Conservation (phyloP, 2,797 vertebrate genomes). For the Sarcoramphus papa region DNA sequence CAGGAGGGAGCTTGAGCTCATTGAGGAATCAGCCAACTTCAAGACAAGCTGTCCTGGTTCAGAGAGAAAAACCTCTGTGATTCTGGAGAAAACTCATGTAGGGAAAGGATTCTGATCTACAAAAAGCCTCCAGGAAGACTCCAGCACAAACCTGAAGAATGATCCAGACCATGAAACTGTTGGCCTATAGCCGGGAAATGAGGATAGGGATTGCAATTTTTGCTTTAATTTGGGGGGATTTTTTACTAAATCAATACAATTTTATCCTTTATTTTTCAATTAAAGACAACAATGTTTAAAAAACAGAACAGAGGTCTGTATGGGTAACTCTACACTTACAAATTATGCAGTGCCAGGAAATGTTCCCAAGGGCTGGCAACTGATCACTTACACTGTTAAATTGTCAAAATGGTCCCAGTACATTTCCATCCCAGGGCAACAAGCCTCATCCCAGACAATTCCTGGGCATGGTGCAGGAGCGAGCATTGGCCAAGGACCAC, state of each 20-base stretch:
- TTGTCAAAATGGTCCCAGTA: neutral
- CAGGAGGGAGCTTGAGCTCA: neutral
- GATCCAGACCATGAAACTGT: neutral
- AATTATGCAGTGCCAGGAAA: neutral
- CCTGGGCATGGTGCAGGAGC: neutral
- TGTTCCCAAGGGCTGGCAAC: neutral
- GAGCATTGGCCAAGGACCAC: neutral
- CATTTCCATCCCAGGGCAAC: neutral
- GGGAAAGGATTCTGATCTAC: neutral
- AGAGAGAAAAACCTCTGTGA: neutral
- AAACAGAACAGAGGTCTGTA: neutral
- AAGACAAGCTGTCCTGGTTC: neutral
- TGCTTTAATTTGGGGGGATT: neutral
- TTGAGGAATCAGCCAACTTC: neutral
- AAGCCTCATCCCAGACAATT: neutral
- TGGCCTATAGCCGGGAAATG: neutral
- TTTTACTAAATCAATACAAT: neutral
- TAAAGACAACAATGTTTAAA: neutral
- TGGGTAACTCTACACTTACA: neutral
- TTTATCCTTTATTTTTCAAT: neutral
- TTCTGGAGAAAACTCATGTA: neutral
- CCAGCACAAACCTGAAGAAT: neutral
- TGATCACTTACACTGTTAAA: neutral
- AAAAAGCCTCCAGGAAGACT: neutral
- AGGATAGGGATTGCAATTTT: neutral